Evolutionary conservation across 2,888 invertebrate species (phyloP), one percentile per base, ranked within the genome.

Genomic region (Elmis aenea): DNA sequence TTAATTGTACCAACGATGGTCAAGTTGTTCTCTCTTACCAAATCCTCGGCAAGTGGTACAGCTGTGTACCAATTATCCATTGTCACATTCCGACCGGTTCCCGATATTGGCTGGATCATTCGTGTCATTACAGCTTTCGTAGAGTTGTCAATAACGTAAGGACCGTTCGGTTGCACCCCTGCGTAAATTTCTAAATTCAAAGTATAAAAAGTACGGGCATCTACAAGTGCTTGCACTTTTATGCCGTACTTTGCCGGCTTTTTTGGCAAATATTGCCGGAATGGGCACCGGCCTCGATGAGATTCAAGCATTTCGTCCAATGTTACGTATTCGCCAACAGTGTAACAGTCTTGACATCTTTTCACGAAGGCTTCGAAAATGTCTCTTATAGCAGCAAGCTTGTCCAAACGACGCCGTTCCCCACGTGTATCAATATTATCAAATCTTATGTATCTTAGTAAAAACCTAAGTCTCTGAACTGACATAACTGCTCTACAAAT

Each of bases 191-290:
- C 41, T 28, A 45, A 12, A 25, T 45, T 44, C 8, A 16, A 26
- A 14, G 46, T 45, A 35, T 51, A 48, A 31, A 33, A 46, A 8
- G 32, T 25, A 27, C 45, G 37, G 15, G 38, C 37, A 40, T 48
- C 48, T 14, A 33, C 32, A 12, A 46, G 14, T 4, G 49, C 46
- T 30, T 40, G 48, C 12, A 49, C 38, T 43, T 52, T 46, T 2
- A 52, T 42, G 1, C 48, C 45, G 42, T 16, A 32, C 13, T 25
- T 25, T 11, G 9, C 18, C 14, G 32, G 25, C 13, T 30, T 30
- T 10, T 9, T 39, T 4, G 53, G 48, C 12, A 55, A 53, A 31
- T 52, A 57, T 30, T 54, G 46, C 13, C 40, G 26, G 37, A 49
- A 46, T 12, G 13, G 26, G 26, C 54, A 55, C 5, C 45, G 33